Conservation (phyloP, 2,888 invertebrate genomes). For the Chirona hameri region DNA sequence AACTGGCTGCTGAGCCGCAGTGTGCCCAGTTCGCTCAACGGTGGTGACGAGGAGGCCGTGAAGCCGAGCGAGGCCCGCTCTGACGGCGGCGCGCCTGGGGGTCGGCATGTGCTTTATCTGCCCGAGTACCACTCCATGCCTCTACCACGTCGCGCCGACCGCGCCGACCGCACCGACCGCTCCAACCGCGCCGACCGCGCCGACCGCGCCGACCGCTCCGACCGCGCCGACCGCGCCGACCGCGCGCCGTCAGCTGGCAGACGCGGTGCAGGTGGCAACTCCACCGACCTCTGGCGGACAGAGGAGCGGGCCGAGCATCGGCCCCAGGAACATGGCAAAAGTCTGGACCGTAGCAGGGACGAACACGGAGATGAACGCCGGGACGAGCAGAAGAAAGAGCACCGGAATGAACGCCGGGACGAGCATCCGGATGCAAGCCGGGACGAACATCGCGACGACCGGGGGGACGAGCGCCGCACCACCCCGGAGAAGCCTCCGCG, state of each 20-base stretch:
- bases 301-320: neutral
- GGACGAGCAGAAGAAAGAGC: neutral
- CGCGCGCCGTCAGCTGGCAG: conserved; percentile 32
- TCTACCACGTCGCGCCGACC: conserved; percentile 27
- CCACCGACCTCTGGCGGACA: neutral
- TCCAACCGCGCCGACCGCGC: no score
- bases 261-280: no score
- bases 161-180: neutral
- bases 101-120: conserved; percentile 66
- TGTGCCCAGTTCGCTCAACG: conserved; percentile 71
- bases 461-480: neutral
- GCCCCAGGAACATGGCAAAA: neutral
- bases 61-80: neutral
- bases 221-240: neutral
- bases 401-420: neutral
- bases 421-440: neutral
- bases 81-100: neutral
- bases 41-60: conserved; percentile 48
- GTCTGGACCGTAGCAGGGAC: neutral
- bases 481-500: conserved; percentile 25
- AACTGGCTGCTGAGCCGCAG: conserved; percentile 81
- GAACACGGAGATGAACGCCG: neutral
- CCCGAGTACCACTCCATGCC: conserved; percentile 52
- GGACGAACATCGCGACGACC: neutral
- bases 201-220: no score